A percentile compares a stretch with the other conserved stretches of the same genome.
These are phyloP conservation scores for Drosophila maculinotata DNA, from an alignment of 2,888 invertebrate species.

Conservation along the genomic window DNA sequence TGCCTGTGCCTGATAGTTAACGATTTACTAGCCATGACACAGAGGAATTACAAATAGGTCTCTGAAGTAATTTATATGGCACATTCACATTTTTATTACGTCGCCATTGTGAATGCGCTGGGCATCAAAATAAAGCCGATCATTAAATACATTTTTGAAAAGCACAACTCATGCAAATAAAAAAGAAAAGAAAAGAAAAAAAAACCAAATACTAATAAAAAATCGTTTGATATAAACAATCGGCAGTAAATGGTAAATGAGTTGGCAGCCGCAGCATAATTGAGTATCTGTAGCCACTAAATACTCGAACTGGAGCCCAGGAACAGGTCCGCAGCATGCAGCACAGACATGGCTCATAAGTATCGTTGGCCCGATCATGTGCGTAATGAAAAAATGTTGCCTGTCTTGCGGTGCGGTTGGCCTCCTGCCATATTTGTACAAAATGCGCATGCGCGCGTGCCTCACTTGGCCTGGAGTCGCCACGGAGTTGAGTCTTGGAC, in stretches of 20 bases:
- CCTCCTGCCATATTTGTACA: slow-evolving; percentile 66
- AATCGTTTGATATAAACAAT: slow-evolving; percentile 18
- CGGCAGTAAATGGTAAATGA: slow-evolving; percentile 27
- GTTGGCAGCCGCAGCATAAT: slow-evolving; percentile 40
- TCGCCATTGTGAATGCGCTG: slow-evolving; percentile 24
- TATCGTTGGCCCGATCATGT: slow-evolving; percentile 40
- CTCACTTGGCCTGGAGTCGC: slow-evolving; percentile 55
- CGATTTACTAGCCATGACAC: slow-evolving; percentile 38
- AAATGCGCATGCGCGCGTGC: slow-evolving; percentile 67
- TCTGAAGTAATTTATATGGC: slow-evolving; percentile 37
- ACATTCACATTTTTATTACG: slow-evolving; percentile 36
- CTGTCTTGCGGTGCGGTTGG: slow-evolving; percentile 40
- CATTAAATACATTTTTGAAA: slow-evolving; percentile 43
- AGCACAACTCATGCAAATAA: slow-evolving; percentile 51
- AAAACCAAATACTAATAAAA: too few relatives aligned
- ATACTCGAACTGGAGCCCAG: slow-evolving; percentile 31
- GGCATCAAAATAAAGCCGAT: slow-evolving; percentile 28
- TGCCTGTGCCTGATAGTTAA: slow-evolving; percentile 14
- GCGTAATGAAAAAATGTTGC: slow-evolving; percentile 49
- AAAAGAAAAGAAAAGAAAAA: background rate
- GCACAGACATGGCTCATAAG: slow-evolving; percentile 31
- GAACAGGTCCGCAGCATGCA: slow-evolving; percentile 36
- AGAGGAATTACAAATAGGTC: slow-evolving; percentile 38
- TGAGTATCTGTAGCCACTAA: slow-evolving; percentile 50
- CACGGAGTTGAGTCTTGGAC: background rate